A percentile compares a stretch with the other conserved stretches of the same genome.
Conservation (phyloP, 2,888 invertebrate genomes). For the Brenthis daphne region DNA sequence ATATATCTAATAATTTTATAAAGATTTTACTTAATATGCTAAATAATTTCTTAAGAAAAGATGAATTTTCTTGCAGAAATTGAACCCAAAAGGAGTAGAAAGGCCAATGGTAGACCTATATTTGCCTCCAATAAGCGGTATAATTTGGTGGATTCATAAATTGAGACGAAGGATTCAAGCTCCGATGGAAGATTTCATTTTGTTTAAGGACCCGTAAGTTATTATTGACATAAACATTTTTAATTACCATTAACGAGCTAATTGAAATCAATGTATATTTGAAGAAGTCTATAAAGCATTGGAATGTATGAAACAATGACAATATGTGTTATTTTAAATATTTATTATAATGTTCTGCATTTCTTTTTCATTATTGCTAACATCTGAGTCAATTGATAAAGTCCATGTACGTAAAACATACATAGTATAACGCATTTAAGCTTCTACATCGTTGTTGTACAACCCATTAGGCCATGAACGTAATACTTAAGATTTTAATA, state of each 20-base stretch:
- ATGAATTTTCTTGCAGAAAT: conserved; percentile 53
- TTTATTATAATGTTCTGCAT: too few relatives aligned
- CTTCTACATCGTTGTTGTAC: too few relatives aligned
- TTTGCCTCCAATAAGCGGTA: conserved; percentile 89
- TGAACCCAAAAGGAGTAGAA: conserved; percentile 64
- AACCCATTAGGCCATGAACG: neutral
- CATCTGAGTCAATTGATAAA: too few relatives aligned
- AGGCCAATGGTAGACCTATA: conserved; percentile 84
- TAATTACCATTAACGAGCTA: too few relatives aligned
- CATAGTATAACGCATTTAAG: too few relatives aligned
- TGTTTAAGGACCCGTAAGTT: conserved; percentile 85
- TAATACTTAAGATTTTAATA: too few relatives aligned
- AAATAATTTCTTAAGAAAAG: neutral
- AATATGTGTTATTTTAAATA: too few relatives aligned
- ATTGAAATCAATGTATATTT: too few relatives aligned
- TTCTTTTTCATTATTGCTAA: too few relatives aligned
- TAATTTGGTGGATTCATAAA: conserved; percentile 88
- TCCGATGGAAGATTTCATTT: conserved; percentile 83
- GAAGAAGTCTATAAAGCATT: too few relatives aligned
- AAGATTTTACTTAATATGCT: neutral
- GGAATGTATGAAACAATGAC: too few relatives aligned
- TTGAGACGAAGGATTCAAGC: conserved; percentile 80
- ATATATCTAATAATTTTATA: neutral
- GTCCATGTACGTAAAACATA: too few relatives aligned
- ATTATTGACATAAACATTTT: neutral